Evolutionary conservation across 2,797 vertebrate genomes (phyloP), one percentile per base, ranked within the genome.

Genomic region (Neomorphus geoffroyi): DNA sequence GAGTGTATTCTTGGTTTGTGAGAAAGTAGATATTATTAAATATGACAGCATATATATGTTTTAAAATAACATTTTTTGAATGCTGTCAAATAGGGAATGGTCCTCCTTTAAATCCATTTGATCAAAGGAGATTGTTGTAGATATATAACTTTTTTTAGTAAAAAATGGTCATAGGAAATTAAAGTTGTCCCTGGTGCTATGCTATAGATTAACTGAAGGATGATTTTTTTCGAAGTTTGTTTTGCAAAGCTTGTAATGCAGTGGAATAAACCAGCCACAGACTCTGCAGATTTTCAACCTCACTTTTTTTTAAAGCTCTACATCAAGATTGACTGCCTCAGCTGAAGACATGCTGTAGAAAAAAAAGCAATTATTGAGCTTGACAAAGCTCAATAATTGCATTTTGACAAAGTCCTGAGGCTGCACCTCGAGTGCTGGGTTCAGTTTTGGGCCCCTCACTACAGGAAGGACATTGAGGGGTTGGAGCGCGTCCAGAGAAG

Each of bases 81-180:
- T 87, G 71, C 74, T 93, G 95, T 96, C 94, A 94, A 58, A 74
- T 41, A 80, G 37, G 94, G 94, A 67, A 58, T 17, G 19, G 30
- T 74, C 37, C 30, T 87, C 82, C 81, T 74, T 87, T 83, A 92
- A 77, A 91, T 21, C 17, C 7, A 18, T 94, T 78, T 92, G 74
- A 89, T 93, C 48, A 56, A 85, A 92, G 54, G 71, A 71, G 91
- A 93, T 85, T 74, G 56, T 80, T 70, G 51, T 35, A 72, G 43
- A 75, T 72, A 77, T 33, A 22, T 64, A 80, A 24, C 4, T 75
- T 58, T 22, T 26, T 80, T 90, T 81, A 69, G 53, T 78, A 45
- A 64, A 39, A 39, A 33, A 21, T 15, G 0, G 54, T 82, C 10
- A 0, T 48, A 33, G 41, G 62, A 56, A 79, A 65, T 79, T 71